Evolutionary conservation across 2,113 vertebrate species (phyloP), one percentile per base, ranked within the genome.

Genomic region (Motacilla alba): DNA sequence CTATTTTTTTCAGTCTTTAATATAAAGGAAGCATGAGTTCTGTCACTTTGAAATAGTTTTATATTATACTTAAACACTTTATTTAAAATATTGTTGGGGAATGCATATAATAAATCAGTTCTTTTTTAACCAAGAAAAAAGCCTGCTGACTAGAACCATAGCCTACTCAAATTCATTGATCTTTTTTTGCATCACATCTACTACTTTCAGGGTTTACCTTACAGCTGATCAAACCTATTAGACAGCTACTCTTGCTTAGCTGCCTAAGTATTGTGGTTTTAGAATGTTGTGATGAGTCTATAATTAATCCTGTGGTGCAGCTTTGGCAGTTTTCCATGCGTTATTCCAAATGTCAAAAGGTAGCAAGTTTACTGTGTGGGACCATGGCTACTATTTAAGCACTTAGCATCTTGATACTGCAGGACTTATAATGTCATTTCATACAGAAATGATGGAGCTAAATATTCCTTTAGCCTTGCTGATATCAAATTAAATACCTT

Each of bases 281-380:
- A 75, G 79, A 94, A 89, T 90, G 94, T 62, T 13, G 1, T 53
- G 88, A 89, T 90, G 52, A 58, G 47, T 60, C 72, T 95, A 60
- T 96, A 95, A 96, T 95, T 94, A 96, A 93, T 93, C 66, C 60
- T 91, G 79, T 91, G 78, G 49, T 86, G 27, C 33, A 90, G 22
- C 24, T 91, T 87, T 91, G 88, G 66, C 55, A 90, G 49, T 93
- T 96, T 95, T 83, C 35, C 1, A 16, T 83, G 30, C 16, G 35
- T 86, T 66, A 68, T 91, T 92, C 66, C 73, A 96, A 77, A 53
- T 47, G 37, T 81, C 46, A 93, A 83, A 79, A 84, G 35, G 35
- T 90, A 84, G 26, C 24, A 77, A 93, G n/a, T 86, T 88, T 90
- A 55, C 55, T 72, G 39, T 64, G 33, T 66, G 27, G 41, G 39